phyloP scores from a whole-genome alignment of 2,797 vertebrate genomes.

The Pempheris klunzingeri region DNA sequence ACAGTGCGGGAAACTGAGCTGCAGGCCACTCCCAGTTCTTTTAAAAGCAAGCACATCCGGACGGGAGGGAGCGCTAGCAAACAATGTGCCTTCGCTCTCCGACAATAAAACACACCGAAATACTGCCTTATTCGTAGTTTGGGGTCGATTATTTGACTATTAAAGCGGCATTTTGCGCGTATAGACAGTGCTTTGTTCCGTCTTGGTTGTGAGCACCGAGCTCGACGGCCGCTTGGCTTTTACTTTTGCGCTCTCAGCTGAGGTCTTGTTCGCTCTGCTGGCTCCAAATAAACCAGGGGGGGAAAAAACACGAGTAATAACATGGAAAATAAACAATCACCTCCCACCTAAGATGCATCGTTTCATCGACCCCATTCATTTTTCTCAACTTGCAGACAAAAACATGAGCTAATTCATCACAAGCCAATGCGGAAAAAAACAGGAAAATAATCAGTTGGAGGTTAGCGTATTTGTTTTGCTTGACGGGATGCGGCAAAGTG shows the following conservation, averaged over 20 bases:
- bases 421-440: constrained; percentile 10
- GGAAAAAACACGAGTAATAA: constrained; percentile 48
- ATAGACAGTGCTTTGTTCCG: not conserved
- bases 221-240: constrained; percentile 19
- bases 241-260: constrained; percentile 48
- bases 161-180: rapidly evolving
- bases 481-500: not conserved
- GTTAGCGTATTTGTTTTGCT: constrained; percentile 49
- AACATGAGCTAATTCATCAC: not conserved
- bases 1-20: constrained; percentile 83
- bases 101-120: constrained; percentile 72
- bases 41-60: constrained; percentile 82
- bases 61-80: constrained; percentile 83
- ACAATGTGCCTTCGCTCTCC: constrained; percentile 76
- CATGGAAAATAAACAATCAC: constrained; percentile 22
- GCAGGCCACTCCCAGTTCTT: constrained; percentile 81
- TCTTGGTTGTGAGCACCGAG: not conserved
- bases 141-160: not conserved
- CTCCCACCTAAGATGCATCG: rapidly evolving
- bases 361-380: not conserved
- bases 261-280: constrained; percentile 48
- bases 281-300: constrained; percentile 37
- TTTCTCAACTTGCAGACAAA: not conserved
- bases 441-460: constrained; percentile 34
- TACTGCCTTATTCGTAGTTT: not conserved